A percentile compares a stretch with the other conserved stretches of the same genome.
Evolutionary conservation across 2,797 vertebrate species (phyloP).

Genomic region (Sebastes reedi): DNA sequence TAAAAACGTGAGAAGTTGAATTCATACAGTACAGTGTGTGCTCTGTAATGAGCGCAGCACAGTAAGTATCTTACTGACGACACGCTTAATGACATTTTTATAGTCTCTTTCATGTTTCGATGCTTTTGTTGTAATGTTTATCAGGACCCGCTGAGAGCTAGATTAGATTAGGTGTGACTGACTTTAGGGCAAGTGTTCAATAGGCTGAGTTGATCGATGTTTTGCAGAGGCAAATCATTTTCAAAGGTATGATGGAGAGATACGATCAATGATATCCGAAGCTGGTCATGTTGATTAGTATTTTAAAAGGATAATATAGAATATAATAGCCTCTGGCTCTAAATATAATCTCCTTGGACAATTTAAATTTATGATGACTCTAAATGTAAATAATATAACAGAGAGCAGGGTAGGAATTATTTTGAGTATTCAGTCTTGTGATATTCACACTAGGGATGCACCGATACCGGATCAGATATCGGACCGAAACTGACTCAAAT

Average conservation of each 20-base stretch:
- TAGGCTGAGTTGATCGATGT: slow-evolving; percentile 53
- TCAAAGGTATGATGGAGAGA: slow-evolving; percentile 19
- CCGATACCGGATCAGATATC: too few relatives aligned
- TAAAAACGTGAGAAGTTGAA: slow-evolving; percentile 28
- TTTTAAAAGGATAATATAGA: slow-evolving; percentile 21
- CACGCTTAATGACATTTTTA: slow-evolving; percentile 34
- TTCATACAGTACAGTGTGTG: not conserved
- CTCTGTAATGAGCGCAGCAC: not conserved
- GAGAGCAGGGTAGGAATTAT: not conserved
- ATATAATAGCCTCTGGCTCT: not conserved
- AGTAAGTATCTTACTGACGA: slow-evolving; percentile 19
- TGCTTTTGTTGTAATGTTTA: slow-evolving; percentile 54
- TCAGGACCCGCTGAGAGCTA: slow-evolving; percentile 22
- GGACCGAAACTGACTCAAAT: too few relatives aligned
- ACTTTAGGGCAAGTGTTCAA: slow-evolving; percentile 32
- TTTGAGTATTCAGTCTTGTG: not conserved
- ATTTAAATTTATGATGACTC: not conserved
- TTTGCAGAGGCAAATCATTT: slow-evolving; percentile 39
- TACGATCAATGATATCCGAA: slow-evolving; percentile 27
- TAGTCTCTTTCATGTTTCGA: slow-evolving; percentile 33
- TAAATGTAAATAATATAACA: not conserved
- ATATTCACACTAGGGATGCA: not conserved
- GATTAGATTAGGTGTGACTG: slow-evolving; percentile 51
- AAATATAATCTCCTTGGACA: not conserved
- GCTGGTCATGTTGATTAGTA: slow-evolving; percentile 20